Base-by-base conservation (phyloP, 2,888 invertebrate genomes). In the Phortica okadai region DNA sequence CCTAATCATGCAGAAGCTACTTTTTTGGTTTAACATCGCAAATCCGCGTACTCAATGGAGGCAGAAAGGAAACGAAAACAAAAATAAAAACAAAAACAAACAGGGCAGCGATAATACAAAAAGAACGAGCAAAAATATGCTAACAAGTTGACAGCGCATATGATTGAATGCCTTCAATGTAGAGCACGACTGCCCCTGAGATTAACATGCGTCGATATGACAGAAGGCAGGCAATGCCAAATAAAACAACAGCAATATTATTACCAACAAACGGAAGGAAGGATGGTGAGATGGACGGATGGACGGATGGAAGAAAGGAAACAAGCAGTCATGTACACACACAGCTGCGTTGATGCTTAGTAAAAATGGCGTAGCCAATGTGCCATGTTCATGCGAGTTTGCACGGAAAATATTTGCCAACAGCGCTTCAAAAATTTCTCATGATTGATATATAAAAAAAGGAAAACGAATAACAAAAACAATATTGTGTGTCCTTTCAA, bases 71-170 rank as follows among this genome's bases (percentile, higher is more conserved):
- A 66, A 42, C 66, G 25, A 7, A 66, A 66, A 66, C 11, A 6
- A 42, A 33, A 41, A 42, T 6, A 66, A 66, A 66, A 3, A 42
- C 11, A 66, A 66, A 66, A 3, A 42, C 11, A 3, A 66, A 42
- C 4, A 5, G 5, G 42, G 41, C n/a, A 66, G 21, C 66, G 33
- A 41, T 33, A 33, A 33, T 33, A 33, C 33, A 59, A n/a, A 14
- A 14, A 21, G 2, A 59, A 59, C n/a, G 59, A 50, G 50, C 8
- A 14, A 50, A 50, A 59, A 44, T 42, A 67, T 67, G 67, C 54
- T 25, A 70, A 73, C 50, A 67, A 76, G 73, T 73, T 76, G 76
- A 76, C 76, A 76, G 76, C 76, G 11, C 25, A 58, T n/a, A 76
- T 76, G 76, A 76, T 76, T 76, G 76, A 76, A 64, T 74, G 76